Evolutionary conservation across 2,888 invertebrate species (phyloP), one percentile per base, ranked within the genome.

Genomic region (Caenorhabditis sp.): DNA sequence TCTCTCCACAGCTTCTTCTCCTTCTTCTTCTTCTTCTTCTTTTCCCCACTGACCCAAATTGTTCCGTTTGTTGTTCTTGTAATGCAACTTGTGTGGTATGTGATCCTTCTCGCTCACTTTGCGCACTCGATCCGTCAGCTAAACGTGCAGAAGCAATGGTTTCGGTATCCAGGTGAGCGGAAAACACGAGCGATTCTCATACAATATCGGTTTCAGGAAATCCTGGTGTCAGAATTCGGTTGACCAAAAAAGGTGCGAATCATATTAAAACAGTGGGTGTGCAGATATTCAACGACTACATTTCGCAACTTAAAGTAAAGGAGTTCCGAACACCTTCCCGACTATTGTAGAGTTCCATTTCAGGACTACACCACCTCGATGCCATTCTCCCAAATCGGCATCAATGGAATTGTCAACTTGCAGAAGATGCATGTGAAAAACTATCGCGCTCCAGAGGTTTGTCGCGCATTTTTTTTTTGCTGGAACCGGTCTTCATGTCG

Each of bases 171-270:
- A 66, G 74, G 74, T 74, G n/a, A 56, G 39, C 20, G 15, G 43
- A 20, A 20, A 9, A 27, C 8, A 17, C 2, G 6, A 8, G 20
- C 6, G 1, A 32, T 2, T 17, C 8, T 32, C 6, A 9, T 11
- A 3, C 13, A 24, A 8, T 3, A n/a, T 30, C 3, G 1, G 13
- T 7, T 52, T 79, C 35, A 88, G 88, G 88, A 1, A 82, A 84
- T 61, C 87, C 88, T 0, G 88, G 88, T 9, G 77, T 88, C 7
- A 80, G 83, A 53, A 83, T 87, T 22, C 83, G 88, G n/a, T 55
- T 88, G 27, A 88, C 86, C 0, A 83, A 83, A 43, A 87, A 87
- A 55, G 88, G 88, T 13, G 84, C 85, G n/a, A 87, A 88, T 63
- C 86, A 88, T 50, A 65, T 88, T 24, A 88, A 88, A 56, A 79